A percentile compares a stretch with the other conserved stretches of the same genome.
Conservation (phyloP, 2,888 invertebrate species). For the Epinotia demarniana region DNA sequence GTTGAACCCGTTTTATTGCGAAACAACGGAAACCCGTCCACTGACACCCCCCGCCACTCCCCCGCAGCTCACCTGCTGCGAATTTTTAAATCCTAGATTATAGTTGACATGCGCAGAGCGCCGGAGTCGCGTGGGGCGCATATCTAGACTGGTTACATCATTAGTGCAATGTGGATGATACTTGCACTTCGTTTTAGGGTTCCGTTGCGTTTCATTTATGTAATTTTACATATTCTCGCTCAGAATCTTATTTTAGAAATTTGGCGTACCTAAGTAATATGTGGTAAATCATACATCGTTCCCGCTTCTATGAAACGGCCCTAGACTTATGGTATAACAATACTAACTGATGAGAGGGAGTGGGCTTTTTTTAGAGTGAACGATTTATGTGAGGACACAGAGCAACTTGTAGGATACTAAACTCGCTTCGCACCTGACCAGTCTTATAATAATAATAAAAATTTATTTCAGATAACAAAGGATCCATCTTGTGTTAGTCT, state of each 20-base stretch:
- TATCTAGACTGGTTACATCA: conserved; percentile 71
- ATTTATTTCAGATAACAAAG: no score
- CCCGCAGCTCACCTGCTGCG: conserved; percentile 74
- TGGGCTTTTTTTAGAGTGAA: not conserved
- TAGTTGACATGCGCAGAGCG: conserved; percentile 78
- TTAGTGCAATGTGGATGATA: conserved; percentile 53
- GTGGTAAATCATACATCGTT: not conserved
- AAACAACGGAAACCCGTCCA: conserved; percentile 84
- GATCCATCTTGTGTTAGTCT: no score
- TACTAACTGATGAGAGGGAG: not conserved
- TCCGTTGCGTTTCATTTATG: not conserved
- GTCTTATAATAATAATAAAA: no score
- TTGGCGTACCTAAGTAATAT: not conserved
- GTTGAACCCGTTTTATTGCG: conserved; percentile 83
- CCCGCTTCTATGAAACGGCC: not conserved
- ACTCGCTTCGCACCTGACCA: not conserved
- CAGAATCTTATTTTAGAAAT: not conserved
- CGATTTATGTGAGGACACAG: not conserved
- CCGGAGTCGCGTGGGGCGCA: conserved; percentile 71
- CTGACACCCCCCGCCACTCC: conserved; percentile 52
- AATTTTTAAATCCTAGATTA: conserved; percentile 83
- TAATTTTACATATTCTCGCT: not conserved
- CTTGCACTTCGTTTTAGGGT: conserved; percentile 43
- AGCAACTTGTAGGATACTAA: not conserved
- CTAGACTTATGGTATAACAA: not conserved